These are phyloP conservation scores for Dinocampus coccinellae DNA, from an alignment of 2,888 invertebrate species.

Conservation along the genomic window DNA sequence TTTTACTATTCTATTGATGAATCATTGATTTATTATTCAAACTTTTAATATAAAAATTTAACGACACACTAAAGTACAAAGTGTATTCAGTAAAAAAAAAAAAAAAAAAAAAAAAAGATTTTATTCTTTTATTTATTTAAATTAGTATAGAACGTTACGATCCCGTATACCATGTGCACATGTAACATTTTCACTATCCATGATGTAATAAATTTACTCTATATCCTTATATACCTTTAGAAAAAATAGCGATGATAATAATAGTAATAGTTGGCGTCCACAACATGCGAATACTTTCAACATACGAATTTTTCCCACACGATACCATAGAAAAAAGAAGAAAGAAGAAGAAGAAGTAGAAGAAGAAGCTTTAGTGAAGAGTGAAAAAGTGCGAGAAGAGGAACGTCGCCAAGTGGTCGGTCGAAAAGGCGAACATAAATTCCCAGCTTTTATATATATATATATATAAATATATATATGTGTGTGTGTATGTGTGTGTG, in stretches of 20 bases:
- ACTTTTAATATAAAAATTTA: too few species aligned
- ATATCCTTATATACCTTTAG: not conserved
- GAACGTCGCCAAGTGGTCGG: slow-evolving; percentile 24
- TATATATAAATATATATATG: not conserved
- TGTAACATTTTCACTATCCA: not conserved
- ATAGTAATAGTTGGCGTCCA: not conserved
- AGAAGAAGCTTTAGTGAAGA: slow-evolving; percentile 1
- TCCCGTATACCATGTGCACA: not conserved
- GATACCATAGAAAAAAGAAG: not conserved
- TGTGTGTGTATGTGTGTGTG: slow-evolving; percentile 49
- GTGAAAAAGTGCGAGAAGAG: slow-evolving; percentile 22
- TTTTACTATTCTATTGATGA: too few species aligned
- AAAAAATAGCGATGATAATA: not conserved
- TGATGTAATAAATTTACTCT: slow-evolving; percentile 12
- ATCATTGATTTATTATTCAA: too few species aligned
- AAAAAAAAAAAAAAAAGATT: not conserved
- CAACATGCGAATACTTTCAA: slow-evolving; percentile 1
- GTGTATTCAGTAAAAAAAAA: too few species aligned
- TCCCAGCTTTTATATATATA: slow-evolving; percentile 50
- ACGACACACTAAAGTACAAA: too few species aligned
- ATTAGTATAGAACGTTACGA: too few species aligned
- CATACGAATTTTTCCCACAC: not conserved
- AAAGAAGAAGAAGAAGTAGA: slow-evolving; percentile 4
- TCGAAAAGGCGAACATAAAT: slow-evolving; percentile 59
- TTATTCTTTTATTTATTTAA: not conserved